Percentiles rank a stretch among this genome's conserved stretches.
Conservation (phyloP, 2,888 invertebrate genomes). For the Drosophila emarginata region DNA sequence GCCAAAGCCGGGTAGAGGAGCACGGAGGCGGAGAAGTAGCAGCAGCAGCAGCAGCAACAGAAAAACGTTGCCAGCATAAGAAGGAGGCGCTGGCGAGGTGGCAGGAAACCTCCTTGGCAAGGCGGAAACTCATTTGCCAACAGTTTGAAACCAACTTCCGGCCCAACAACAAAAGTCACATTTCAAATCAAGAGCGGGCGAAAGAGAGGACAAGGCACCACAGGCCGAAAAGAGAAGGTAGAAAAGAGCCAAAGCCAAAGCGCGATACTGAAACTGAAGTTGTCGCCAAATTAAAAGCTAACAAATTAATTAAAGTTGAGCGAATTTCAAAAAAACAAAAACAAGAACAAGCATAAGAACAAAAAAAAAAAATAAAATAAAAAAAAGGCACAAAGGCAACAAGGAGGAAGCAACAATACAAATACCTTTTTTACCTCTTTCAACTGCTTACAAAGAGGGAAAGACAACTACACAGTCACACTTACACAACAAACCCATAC, state of each 20-base stretch:
- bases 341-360: not conserved
- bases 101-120: constrained; percentile 53
- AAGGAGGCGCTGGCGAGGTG: constrained; percentile 4
- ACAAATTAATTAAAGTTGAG: constrained; percentile 38
- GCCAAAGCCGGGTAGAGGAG: not conserved
- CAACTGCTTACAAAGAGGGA: not conserved
- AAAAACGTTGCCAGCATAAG: constrained; percentile 6
- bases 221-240: not conserved
- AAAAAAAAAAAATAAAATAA: not conserved
- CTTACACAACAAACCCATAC: not conserved
- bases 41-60: too few relatives aligned
- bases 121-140: constrained; percentile 69
- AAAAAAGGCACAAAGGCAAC: not conserved
- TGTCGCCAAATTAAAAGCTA: constrained; percentile 39
- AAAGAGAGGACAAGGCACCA: not conserved
- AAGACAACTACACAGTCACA: not conserved
- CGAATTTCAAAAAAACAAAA: constrained; percentile 10
- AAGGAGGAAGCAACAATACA: not conserved
- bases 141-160: constrained; percentile 67
- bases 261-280: constrained; percentile 21
- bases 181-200: constrained; percentile 6
- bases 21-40: not conserved
- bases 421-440: constrained; percentile 1
- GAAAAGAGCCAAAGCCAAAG: constrained; percentile 19
- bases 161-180: constrained; percentile 40